A percentile compares a stretch with the other conserved stretches of the same genome.
Evolutionary conservation across 1,140 invertebrate species (phyloP).

Genomic region (Coptotermes formosanus): DNA sequence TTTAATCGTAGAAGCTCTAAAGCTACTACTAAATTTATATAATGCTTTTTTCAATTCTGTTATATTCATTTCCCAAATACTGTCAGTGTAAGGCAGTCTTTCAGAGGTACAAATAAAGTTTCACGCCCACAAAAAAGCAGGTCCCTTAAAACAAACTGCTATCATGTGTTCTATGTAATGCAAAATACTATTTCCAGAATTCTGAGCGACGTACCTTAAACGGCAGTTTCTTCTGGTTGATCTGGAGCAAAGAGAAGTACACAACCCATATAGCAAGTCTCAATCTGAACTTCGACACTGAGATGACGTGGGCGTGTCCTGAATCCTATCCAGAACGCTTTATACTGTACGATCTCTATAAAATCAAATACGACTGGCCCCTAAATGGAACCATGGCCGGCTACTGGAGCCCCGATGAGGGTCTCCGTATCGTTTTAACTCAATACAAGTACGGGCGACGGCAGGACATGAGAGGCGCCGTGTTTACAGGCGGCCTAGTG

Average conservation of each 20-base stretch:
- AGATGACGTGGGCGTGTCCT: conserved; percentile 17
- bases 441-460: background rate
- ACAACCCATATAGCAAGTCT: background rate
- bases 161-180: background rate
- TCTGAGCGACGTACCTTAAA: background rate
- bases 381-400: background rate
- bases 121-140: no score
- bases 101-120: no score
- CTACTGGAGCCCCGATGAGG: background rate
- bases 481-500: background rate
- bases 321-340: background rate
- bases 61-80: no score
- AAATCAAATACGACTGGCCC: conserved; percentile 24
- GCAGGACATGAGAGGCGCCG: background rate
- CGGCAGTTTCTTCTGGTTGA: conserved; percentile 19
- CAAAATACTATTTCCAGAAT: background rate
- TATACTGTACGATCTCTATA: conserved; percentile 22
- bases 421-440: background rate
- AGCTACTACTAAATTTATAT: no score
- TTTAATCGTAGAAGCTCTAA: no score
- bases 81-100: no score
- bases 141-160: no score
- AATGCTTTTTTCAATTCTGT: no score
- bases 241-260: background rate
- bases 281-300: conserved; percentile 11